phyloP scores from a whole-genome alignment of 2,113 vertebrate species.

The Sarotherodon lohbergeri region DNA sequence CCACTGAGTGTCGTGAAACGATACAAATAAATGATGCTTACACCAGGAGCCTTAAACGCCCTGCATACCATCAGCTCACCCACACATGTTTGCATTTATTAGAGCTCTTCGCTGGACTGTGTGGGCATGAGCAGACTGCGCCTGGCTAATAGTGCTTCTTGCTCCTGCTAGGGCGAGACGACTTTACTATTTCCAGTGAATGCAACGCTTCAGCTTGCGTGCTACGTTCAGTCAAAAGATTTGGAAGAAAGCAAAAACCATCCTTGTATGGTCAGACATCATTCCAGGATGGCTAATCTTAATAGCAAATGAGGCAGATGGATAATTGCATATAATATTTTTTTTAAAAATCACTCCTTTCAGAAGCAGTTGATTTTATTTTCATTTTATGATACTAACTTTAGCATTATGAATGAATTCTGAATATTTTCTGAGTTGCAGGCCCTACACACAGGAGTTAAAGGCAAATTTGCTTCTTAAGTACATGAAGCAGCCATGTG shows the following conservation, averaged over 20 bases:
- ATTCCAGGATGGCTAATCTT: neutral
- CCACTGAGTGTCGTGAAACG: neutral
- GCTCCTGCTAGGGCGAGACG: neutral
- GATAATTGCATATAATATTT: neutral
- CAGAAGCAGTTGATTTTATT: neutral
- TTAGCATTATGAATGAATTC: neutral
- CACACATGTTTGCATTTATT: constrained; percentile 12
- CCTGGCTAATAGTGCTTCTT: neutral
- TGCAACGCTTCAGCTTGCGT: neutral
- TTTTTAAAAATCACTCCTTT: neutral
- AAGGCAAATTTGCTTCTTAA: neutral
- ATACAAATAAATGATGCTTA: neutral
- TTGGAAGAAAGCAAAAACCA: neutral
- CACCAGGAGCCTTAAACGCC: neutral
- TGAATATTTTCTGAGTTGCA: neutral
- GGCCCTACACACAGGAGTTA: neutral
- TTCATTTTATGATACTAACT: neutral
- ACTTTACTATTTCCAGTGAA: neutral
- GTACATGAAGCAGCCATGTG: neutral
- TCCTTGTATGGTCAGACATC: neutral
- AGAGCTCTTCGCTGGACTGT: neutral
- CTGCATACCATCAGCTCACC: neutral
- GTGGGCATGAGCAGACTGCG: neutral
- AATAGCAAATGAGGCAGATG: neutral
- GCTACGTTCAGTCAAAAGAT: neutral